phyloP scores from a whole-genome alignment of 1,140 invertebrate genomes.

The Oncopodura yosiiana region DNA sequence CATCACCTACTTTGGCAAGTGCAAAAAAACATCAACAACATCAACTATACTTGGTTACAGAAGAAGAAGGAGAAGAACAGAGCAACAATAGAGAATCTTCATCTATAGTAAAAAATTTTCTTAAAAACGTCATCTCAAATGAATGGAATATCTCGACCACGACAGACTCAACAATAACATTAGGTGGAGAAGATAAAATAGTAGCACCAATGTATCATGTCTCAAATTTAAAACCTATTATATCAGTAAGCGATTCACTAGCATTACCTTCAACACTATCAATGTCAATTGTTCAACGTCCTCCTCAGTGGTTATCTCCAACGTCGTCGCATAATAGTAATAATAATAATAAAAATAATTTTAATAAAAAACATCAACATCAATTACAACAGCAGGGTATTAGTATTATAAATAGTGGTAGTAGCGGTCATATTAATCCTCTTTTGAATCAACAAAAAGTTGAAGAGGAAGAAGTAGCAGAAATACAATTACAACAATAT shows the following conservation, averaged over 20 bases:
- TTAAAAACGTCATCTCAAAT: conserved; percentile 33
- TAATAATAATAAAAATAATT: not conserved
- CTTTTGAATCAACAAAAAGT: too few species aligned
- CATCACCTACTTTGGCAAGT: conserved; percentile 32
- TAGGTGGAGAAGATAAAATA: too few species aligned
- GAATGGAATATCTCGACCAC: conserved; percentile 27
- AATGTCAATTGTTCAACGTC: not conserved
- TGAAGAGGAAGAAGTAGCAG: too few species aligned
- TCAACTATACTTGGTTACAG: not conserved
- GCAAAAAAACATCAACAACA: conserved; percentile 7
- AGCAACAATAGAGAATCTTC: not conserved
- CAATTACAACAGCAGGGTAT: not conserved
- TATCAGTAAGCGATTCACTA: not conserved
- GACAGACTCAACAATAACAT: conserved; percentile 10
- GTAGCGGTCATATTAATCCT: not conserved
- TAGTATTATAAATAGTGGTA: not conserved
- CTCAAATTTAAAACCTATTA: too few species aligned
- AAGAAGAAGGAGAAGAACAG: conserved; percentile 3
- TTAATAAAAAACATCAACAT: not conserved
- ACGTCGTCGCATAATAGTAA: not conserved
- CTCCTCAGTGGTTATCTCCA: conserved; percentile 5
- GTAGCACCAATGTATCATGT: too few species aligned
- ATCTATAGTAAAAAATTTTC: conserved; percentile 26
- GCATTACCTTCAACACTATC: not conserved
- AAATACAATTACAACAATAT: too few species aligned